Evolutionary conservation across 1,140 invertebrate species (phyloP), one percentile per base, ranked within the genome.

Genomic region (Diprion similis): DNA sequence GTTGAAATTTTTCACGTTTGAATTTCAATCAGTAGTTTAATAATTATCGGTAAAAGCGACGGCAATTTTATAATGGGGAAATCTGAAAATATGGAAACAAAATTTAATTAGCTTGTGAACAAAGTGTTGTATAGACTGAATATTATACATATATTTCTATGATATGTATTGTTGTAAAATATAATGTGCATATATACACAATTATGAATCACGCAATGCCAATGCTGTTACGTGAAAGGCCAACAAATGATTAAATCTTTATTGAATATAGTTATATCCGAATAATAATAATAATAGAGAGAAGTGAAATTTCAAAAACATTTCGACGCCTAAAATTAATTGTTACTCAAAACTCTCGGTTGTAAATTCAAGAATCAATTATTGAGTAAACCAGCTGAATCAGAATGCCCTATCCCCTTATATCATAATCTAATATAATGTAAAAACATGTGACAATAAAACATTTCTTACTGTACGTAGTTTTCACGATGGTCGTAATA

Each of bases 361-460:
- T 37, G 24, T 37, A 37, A 37, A 37, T 37, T 37, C 6, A 37
- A 37, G 6, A 37, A 37, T 37, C 2, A 37, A 37, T 37, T 37
- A 37, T 37, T 37, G 24, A 37, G 24, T 37, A 37, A 37, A 37
- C 24, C 24, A 37, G 24, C 24, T 3, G 24, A 37, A 37, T 37
- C 24, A 59, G 6, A 59, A 8, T 15, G 11, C n/a, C 3, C 51
- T 59, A 9, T 59, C n/a, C 51, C 9, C 51, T 59, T 59, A 59
- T 37, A 37, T 59, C n/a, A 8, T 59, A 59, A 59, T 59, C n/a
- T 37, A 37, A 6, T 59, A 15, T 37, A 59, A 59, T 59, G 51
- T 59, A 59, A 15, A 59, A 59, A 59, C 51, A 59, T 59, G 51
- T 59, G 51, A 59, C 51, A 59, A 59, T 59, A 59, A 59, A 59